A percentile compares a stretch with the other conserved stretches of the same genome.
Evolutionary conservation across 2,113 vertebrate species (phyloP).

Genomic region (Ramphastos sulfuratus): DNA sequence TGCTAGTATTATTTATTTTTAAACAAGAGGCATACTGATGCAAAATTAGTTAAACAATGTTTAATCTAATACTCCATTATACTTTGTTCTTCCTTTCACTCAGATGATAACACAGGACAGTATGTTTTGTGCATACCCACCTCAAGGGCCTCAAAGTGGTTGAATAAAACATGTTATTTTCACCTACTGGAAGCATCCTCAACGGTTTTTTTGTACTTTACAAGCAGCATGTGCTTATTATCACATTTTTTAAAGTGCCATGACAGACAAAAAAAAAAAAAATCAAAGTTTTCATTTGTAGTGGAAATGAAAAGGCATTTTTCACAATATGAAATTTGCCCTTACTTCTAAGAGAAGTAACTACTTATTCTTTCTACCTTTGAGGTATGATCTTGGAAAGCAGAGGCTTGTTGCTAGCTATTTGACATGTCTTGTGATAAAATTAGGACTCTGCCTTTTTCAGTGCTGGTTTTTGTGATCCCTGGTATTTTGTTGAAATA

Average conservation of each 20-base stretch:
- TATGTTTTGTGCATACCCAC: background rate
- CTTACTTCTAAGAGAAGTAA: background rate
- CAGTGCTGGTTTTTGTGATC: background rate
- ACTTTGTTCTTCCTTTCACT: background rate
- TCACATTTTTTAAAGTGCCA: background rate
- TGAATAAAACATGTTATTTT: conserved; percentile 36
- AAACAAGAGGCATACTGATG: background rate
- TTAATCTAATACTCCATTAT: background rate
- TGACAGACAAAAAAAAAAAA: conserved; percentile 16
- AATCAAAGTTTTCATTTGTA: background rate
- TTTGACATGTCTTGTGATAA: background rate
- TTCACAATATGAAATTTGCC: background rate
- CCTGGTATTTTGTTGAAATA: background rate
- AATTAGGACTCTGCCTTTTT: background rate
- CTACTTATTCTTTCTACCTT: background rate
- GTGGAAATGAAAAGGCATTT: background rate
- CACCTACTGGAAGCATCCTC: conserved; percentile 17
- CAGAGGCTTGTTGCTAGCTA: rapidly evolving
- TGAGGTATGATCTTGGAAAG: background rate
- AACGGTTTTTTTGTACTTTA: background rate
- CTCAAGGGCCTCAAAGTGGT: background rate
- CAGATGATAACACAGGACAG: background rate
- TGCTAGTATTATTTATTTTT: background rate
- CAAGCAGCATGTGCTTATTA: background rate
- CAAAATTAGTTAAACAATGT: background rate